phyloP scores from a whole-genome alignment of 2,797 vertebrate genomes.

The Naso thynnoides region DNA sequence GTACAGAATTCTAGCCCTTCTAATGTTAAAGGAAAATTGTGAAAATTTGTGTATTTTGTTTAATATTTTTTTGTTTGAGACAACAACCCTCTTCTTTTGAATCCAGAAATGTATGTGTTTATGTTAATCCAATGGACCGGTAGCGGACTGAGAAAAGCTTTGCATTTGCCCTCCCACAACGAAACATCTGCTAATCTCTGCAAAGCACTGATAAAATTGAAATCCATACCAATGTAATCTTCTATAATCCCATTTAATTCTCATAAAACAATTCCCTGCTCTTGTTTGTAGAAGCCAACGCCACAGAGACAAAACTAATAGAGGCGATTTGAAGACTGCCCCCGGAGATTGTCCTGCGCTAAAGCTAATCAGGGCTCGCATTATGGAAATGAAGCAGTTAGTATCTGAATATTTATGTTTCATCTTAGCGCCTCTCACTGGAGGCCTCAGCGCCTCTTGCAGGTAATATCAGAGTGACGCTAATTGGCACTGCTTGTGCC shows the following conservation, averaged over 20 bases:
- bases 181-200: slow-evolving; percentile 41
- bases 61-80: background rate
- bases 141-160: slow-evolving; percentile 4
- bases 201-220: slow-evolving; percentile 40
- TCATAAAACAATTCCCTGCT: slow-evolving; percentile 37
- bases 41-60: background rate
- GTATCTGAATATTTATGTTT: slow-evolving; percentile 45
- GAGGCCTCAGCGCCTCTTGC: slow-evolving; percentile 24
- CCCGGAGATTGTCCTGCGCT: slow-evolving; percentile 6
- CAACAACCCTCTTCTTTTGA: background rate
- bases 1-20: too few relatives aligned
- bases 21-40: too few relatives aligned
- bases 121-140: background rate
- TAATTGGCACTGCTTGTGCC: slow-evolving; percentile 51
- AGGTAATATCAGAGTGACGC: slow-evolving; percentile 43
- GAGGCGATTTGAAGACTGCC: slow-evolving; percentile 30
- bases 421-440: slow-evolving; percentile 21
- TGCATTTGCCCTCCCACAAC: slow-evolving; percentile 8
- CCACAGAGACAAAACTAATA: slow-evolving; percentile 40
- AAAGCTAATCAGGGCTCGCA: slow-evolving; percentile 51
- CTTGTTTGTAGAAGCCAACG: slow-evolving; percentile 30
- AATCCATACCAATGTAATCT: slow-evolving; percentile 49
- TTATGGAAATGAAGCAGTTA: slow-evolving; percentile 61
- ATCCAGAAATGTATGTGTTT: background rate
- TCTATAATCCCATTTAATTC: slow-evolving; percentile 57